phyloP scores from a whole-genome alignment of 2,888 invertebrate genomes.

The Tenthredo scrophulariae region DNA sequence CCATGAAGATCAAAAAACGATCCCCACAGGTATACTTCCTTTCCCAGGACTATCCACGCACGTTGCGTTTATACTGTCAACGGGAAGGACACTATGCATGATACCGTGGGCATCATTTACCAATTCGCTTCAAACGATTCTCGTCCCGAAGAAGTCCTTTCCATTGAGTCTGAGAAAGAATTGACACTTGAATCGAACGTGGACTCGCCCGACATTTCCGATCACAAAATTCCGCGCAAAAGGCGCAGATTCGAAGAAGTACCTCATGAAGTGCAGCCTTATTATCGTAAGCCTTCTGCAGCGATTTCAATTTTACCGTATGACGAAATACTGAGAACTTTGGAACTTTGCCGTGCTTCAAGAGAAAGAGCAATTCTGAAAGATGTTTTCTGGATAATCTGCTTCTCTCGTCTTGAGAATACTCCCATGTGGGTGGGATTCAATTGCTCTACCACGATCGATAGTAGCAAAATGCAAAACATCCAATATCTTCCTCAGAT shows the following conservation, averaged over 20 bases:
- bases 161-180: constrained; percentile 33
- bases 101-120: constrained; percentile 39
- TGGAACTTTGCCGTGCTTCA: constrained; percentile 23
- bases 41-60: constrained; percentile 61
- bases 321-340: constrained; percentile 12
- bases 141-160: constrained; percentile 24
- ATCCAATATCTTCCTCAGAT: constrained; percentile 39
- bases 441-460: constrained; percentile 22
- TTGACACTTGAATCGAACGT: constrained; percentile 8
- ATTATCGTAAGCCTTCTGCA: not conserved
- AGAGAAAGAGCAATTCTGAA: constrained; percentile 27
- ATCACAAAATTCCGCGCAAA: not conserved
- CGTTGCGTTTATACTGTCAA: constrained; percentile 17
- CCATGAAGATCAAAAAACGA: constrained; percentile 58
- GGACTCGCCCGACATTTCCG: constrained; percentile 4
- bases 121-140: constrained; percentile 5
- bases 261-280: constrained; percentile 28
- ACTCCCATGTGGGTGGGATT: constrained; percentile 42
- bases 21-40: constrained; percentile 65
- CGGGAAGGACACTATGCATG: constrained; percentile 46
- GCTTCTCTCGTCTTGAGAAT: constrained; percentile 59
- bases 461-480: constrained; percentile 14
- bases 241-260: constrained; percentile 28
- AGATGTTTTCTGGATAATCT: constrained; percentile 59
- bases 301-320: constrained; percentile 22